Percentiles rank a stretch among this genome's conserved stretches.
phyloP scores from a whole-genome alignment of 2,888 invertebrate genomes.

The Drosophila buzzatii region DNA sequence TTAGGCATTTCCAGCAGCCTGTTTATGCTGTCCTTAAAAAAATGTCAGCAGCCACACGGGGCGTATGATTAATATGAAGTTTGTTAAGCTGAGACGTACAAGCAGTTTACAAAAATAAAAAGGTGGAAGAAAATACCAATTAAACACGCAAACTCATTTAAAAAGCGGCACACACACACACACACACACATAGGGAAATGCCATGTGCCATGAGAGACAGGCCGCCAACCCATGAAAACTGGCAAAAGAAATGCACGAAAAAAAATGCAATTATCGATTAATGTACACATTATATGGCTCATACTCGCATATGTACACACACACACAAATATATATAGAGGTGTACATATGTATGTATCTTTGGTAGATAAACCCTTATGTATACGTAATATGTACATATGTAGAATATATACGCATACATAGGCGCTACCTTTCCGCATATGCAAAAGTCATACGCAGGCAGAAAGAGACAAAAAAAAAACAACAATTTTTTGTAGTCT shows the following conservation, averaged over 20 bases:
- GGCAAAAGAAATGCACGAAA: constrained; percentile 74
- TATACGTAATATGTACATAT: constrained; percentile 46
- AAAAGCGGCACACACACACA: constrained; percentile 47
- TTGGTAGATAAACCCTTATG: constrained; percentile 72
- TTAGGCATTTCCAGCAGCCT: constrained; percentile 30
- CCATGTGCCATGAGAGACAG: constrained; percentile 70
- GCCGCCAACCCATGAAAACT: constrained; percentile 65
- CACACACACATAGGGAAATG: constrained; percentile 53
- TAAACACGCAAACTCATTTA: constrained; percentile 82
- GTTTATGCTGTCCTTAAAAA: constrained; percentile 42
- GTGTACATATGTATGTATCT: constrained; percentile 33
- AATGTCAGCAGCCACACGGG: constrained; percentile 30
- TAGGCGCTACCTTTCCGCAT: constrained; percentile 53
- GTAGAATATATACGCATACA: constrained; percentile 24
- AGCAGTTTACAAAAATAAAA: constrained; percentile 9
- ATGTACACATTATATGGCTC: constrained; percentile 78
- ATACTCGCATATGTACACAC: constrained; percentile 30
- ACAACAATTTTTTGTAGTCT: constrained; percentile 20
- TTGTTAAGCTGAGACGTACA: constrained; percentile 35
- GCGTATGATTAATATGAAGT: constrained; percentile 72
- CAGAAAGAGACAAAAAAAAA: constrained; percentile 5
- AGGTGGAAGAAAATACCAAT: constrained; percentile 60
- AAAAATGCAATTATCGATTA: constrained; percentile 81
- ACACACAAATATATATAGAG: background rate
- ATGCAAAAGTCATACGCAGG: constrained; percentile 47